Percentiles rank a stretch among this genome's conserved stretches.
Evolutionary conservation across 2,113 vertebrate species (phyloP).

Genomic region (Pachypanchax playfairii): DNA sequence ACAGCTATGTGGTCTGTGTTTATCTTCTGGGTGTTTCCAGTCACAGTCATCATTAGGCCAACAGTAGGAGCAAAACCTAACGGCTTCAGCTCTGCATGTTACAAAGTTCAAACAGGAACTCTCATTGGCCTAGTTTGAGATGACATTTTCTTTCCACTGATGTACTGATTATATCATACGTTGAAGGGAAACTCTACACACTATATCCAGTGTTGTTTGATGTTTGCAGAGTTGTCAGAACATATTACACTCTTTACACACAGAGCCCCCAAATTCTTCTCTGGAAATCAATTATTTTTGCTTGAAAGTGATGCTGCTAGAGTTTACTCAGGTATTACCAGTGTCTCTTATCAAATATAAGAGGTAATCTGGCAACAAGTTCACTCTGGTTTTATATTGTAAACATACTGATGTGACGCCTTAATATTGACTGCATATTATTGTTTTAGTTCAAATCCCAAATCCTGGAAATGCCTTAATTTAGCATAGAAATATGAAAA

Average conservation of each 20-base stretch:
- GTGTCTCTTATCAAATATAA: background rate
- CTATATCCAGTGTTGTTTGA: background rate
- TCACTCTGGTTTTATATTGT: background rate
- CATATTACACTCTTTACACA: background rate
- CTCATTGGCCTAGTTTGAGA: background rate
- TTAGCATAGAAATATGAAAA: background rate
- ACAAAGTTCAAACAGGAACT: background rate
- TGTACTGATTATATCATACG: background rate
- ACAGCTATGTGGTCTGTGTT: background rate
- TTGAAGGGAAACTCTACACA: background rate
- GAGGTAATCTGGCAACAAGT: background rate
- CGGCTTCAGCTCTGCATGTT: background rate
- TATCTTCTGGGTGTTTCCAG: background rate
- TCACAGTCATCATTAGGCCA: background rate
- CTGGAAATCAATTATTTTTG: background rate
- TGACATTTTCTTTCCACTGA: background rate
- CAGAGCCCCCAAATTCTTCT: background rate
- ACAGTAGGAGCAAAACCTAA: background rate
- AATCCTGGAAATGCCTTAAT: background rate
- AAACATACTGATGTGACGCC: background rate
- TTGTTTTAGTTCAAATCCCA: background rate
- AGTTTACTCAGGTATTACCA: background rate
- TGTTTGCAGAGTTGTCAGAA: background rate
- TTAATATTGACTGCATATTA: background rate
- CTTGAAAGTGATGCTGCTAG: background rate